Base-by-base conservation (phyloP, 2,888 invertebrate genomes). In the Diaprepes abbreviatus region DNA sequence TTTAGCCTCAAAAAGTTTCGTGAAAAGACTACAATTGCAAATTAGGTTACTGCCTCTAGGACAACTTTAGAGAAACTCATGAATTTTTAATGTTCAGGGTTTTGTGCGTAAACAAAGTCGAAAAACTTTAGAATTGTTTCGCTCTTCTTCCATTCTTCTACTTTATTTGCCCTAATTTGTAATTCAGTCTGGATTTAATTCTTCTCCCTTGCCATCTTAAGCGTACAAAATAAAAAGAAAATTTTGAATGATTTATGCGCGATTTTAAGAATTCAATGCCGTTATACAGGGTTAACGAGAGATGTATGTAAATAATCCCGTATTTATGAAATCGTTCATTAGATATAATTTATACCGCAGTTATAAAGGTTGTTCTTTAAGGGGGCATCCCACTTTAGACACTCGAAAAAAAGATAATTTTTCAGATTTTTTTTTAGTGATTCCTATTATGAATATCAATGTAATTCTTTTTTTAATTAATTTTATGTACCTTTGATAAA, bases 111-210 rank as follows among this genome's bases (percentile, higher is more conserved):
- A 43, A 43, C 43, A 43, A 19, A 43, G 43, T 43, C 43, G 21
- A 43, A 21, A 43, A 43, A 43, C 43, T 43, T 43, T 43, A 4
- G 43, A 43, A 43, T 43, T 43, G 43, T 43, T 43, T 43, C 21
- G 43, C 43, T 43, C 43, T 19, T 43, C 43, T 43, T 43, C 43
- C 43, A 43, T 43, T 43, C 43, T 43, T 43, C 43, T 43, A 43
- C 43, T 43, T 43, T 43, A 43, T 43, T 43, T 43, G 43, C 10
- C 43, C 43, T 43, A 43, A 43, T 43, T 43, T 43, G 43, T 43
- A 43, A 43, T 43, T 43, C 43, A 43, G 43, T 43, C 43, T 21
- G 43, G 43, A 43, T 43, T 43, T 43, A 43, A 43, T 43, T 43
- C 43, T 21, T 43, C 43, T 21, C 43, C 43, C 19, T 43, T 43